phyloP scores from a whole-genome alignment of 2,888 invertebrate genomes.

The Sarcophaga rosellei region DNA sequence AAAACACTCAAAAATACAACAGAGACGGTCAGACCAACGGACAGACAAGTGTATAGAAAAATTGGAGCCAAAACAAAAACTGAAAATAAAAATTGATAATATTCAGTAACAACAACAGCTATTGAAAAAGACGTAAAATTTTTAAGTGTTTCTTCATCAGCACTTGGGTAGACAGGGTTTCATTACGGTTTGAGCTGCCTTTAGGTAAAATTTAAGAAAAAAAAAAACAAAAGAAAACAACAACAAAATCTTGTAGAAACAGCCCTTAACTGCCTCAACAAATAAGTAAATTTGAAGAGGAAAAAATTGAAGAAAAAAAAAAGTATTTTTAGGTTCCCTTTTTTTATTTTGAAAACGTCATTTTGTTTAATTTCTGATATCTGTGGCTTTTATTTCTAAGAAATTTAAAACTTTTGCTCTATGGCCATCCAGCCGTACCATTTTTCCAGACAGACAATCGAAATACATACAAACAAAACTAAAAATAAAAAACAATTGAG shows the following conservation, averaged over 20 bases:
- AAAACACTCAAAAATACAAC: conserved; percentile 21
- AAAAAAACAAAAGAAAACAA: background rate
- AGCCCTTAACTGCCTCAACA: conserved; percentile 1
- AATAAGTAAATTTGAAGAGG: background rate
- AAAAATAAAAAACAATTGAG: no score
- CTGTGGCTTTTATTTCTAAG: conserved; percentile 80
- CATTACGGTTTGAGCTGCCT: conserved; percentile 14
- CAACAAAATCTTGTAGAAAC: background rate
- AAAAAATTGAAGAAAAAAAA: no score
- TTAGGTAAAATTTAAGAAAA: conserved; percentile 48
- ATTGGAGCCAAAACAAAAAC: conserved; percentile 69
- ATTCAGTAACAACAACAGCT: conserved; percentile 43
- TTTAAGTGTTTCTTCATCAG: conserved; percentile 62
- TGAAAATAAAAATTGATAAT: conserved; percentile 58
- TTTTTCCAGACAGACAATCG: no score
- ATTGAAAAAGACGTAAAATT: conserved; percentile 4
- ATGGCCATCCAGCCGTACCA: background rate
- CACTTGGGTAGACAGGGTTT: conserved; percentile 17
- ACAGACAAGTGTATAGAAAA: conserved; percentile 68
- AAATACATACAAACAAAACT: no score
- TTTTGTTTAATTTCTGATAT: conserved; percentile 64
- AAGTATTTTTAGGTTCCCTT: conserved; percentile 16
- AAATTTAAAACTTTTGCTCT: conserved; percentile 80
- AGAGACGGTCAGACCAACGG: conserved; percentile 13
- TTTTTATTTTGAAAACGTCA: conserved; percentile 64